Conservation (phyloP, 1,140 invertebrate species). For the Agrypnia vestita region DNA sequence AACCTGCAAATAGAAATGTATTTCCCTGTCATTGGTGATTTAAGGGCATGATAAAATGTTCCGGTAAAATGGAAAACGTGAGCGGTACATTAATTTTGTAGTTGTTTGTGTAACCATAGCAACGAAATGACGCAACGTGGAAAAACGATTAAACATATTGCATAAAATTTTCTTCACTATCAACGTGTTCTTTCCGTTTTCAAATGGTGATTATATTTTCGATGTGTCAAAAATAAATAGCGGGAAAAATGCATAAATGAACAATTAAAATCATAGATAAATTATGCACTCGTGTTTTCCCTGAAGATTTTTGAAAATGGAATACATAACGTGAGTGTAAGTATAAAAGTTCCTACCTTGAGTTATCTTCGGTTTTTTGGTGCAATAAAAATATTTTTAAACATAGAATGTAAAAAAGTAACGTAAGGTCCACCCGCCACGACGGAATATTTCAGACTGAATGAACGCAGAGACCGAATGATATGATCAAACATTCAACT, state of each 20-base stretch:
- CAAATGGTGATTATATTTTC: too few relatives aligned
- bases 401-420: conserved; percentile 11
- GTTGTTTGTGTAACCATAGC: conserved; percentile 47
- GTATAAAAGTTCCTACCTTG: conserved; percentile 25
- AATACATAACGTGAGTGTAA: background rate
- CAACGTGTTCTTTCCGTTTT: too few relatives aligned
- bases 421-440: conserved; percentile 22
- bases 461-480: conserved; percentile 26
- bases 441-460: conserved; percentile 26
- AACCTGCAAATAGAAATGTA: too few relatives aligned
- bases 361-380: background rate
- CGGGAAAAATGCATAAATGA: too few relatives aligned
- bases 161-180: conserved; percentile 35
- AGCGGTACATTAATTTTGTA: conserved; percentile 42
- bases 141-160: conserved; percentile 39
- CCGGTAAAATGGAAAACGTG: conserved; percentile 21
- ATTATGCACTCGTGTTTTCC: background rate
- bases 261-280: background rate
- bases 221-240: too few relatives aligned
- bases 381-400: conserved; percentile 1
- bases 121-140: conserved; percentile 45
- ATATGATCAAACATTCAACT: conserved; percentile 32
- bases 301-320: background rate
- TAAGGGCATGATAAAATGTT: conserved; percentile 31
- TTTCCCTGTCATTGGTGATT: background rate